Conservation (phyloP, 2,113 vertebrate genomes). For the Pteropus alecto region DNA sequence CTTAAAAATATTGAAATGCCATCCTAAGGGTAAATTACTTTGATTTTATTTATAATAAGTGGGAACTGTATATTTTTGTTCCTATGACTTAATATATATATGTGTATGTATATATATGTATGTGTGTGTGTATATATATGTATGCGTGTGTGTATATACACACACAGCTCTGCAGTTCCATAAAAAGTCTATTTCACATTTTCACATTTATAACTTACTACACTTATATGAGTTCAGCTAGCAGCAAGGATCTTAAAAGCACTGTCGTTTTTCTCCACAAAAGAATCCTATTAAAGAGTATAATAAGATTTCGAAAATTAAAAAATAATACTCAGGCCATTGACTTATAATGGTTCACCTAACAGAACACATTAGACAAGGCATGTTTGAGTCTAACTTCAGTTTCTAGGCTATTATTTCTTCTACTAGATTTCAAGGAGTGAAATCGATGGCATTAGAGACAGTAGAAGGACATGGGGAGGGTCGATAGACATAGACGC, state of each 20-base stretch:
- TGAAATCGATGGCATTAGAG: not conserved
- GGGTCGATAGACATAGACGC: no score
- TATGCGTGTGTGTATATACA: not conserved
- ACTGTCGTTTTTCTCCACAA: slow-evolving; percentile 38
- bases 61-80: not conserved
- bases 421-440: not conserved
- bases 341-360: not conserved
- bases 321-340: not conserved
- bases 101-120: no score
- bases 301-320: slow-evolving; percentile 49
- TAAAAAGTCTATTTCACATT: slow-evolving; percentile 34
- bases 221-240: not conserved
- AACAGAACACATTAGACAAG: slow-evolving; percentile 10
- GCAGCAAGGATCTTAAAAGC: slow-evolving; percentile 22
- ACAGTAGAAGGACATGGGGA: not conserved
- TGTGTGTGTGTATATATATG: no score
- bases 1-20: slow-evolving; percentile 60
- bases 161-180: not conserved
- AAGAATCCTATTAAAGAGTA: slow-evolving; percentile 2
- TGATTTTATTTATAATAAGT: slow-evolving; percentile 52
- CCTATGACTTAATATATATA: not conserved
- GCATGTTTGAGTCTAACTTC: not conserved
- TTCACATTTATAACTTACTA: not conserved
- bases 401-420: not conserved
- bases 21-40: slow-evolving; percentile 53